Evolutionary conservation across 2,888 invertebrate species (phyloP), one percentile per base, ranked within the genome.

Genomic region (Tromatobia lineatoria): DNA sequence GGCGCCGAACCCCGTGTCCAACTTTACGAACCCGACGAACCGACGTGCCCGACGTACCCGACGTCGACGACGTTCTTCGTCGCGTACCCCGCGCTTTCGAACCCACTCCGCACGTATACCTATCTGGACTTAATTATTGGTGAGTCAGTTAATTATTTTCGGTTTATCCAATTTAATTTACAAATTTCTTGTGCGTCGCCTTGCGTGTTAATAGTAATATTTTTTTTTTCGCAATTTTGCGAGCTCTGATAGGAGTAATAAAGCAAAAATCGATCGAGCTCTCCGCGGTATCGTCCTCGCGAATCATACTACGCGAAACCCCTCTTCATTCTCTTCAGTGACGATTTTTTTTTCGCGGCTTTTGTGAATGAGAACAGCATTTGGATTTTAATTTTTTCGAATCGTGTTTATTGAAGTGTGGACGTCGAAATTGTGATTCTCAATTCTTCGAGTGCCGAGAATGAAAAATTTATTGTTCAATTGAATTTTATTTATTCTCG

Each of bases 61-160:
- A 95, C 89, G 96, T 96, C 90, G 91, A 90, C 92, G 93, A 91
- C 92, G 92, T 92, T 92, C 89, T 91, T 91, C 92, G 93, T 91
- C 92, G 93, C 92, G 92, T 90, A 90, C 90, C 91, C 91, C 91
- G 92, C 91, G 90, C 89, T 90, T 90, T 90, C 90, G 89, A 91
- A 91, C 92, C 93, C 91, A 90, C 89, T 90, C 91, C 92, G 91
- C 91, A 89, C 88, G 87, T 91, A 90, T 87, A 87, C 87, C 87
- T 90, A 91, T 93, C 93, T 93, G 93, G 93, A 93, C 93, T 92
- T 92, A 91, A 93, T 93, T 93, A 93, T 93, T 93, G 93, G 93
- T 93, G 93, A 93, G 93, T 93, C 88, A 80, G 50, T 73, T 34
- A 81, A 47, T 38, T 85, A 86, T 89, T 85, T 80, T 79, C 76